phyloP scores from a whole-genome alignment of 2,113 vertebrate species.

The Varanus komodoensis region DNA sequence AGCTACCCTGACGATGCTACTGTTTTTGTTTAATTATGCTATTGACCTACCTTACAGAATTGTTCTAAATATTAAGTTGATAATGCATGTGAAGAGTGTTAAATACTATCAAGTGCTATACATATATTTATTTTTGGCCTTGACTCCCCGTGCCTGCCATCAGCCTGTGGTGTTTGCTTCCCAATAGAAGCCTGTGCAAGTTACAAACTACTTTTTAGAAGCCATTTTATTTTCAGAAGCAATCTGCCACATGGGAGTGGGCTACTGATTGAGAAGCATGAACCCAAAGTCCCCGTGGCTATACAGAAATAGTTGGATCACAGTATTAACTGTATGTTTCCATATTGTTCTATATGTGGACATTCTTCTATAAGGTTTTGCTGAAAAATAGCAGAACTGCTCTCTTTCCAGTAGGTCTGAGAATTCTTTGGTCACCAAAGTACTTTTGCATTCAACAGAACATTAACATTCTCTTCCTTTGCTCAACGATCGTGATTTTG shows the following conservation, averaged over 20 bases:
- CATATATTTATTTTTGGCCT: neutral
- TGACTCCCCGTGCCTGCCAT: neutral
- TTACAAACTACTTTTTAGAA: neutral
- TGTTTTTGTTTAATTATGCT: too few species aligned
- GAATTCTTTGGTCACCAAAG: neutral
- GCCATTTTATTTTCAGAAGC: neutral
- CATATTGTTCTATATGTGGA: neutral
- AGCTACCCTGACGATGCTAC: too few species aligned
- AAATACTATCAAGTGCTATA: neutral
- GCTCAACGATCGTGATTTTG: conserved; percentile 27
- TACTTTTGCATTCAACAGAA: neutral
- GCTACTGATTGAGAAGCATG: neutral
- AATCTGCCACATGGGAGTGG: neutral
- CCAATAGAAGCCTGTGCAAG: neutral
- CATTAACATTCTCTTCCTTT: conserved; percentile 5
- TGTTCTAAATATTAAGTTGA: too few species aligned
- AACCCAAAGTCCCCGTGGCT: neutral
- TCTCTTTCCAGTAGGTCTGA: rapidly evolving
- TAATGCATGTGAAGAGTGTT: neutral
- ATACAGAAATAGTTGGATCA: neutral
- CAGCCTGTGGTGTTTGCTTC: neutral
- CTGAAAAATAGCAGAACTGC: neutral
- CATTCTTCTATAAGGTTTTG: neutral
- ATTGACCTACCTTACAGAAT: too few species aligned
- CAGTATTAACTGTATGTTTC: neutral